A percentile compares a stretch with the other conserved stretches of the same genome.
phyloP scores from a whole-genome alignment of 2,888 invertebrate genomes.

The Neoaliturus tenellus region DNA sequence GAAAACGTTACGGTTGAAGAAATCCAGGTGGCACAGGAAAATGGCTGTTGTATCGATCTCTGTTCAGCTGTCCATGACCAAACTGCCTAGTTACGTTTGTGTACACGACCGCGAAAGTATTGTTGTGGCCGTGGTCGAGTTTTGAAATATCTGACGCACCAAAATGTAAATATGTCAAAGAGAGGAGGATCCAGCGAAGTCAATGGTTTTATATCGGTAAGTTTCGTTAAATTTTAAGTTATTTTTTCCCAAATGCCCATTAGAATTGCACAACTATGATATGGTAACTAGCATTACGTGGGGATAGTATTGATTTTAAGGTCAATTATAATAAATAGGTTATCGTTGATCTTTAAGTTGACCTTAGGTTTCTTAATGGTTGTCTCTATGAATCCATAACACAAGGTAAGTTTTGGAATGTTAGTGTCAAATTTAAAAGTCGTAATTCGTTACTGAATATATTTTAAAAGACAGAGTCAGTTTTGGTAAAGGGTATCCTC shows the following conservation, averaged over 20 bases:
- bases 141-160: not conserved
- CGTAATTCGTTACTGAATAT: no score
- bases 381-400: no score
- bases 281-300: not conserved
- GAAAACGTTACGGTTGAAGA: slow-evolving; percentile 30
- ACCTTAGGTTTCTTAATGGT: no score
- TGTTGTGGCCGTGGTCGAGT: not conserved
- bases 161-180: slow-evolving; percentile 57
- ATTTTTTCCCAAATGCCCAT: not conserved
- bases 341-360: no score
- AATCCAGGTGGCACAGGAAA: slow-evolving; percentile 32
- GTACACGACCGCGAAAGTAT: not conserved
- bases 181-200: slow-evolving; percentile 62
- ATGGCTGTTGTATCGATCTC: slow-evolving; percentile 41
- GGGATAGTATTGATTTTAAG: not conserved
- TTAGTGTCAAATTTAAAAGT: no score
- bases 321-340: no score
- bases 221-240: slow-evolving; percentile 17
- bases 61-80: slow-evolving; percentile 26
- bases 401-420: no score
- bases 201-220: slow-evolving; percentile 63
- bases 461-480: no score
- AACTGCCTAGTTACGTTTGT: not conserved
- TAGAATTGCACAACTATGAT: not conserved
- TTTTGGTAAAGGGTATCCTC: no score